Percentiles rank a stretch among this genome's conserved stretches.
Conservation (phyloP, 35 echinoderm and acorn worm species). For the Acanthaster planci region DNA sequence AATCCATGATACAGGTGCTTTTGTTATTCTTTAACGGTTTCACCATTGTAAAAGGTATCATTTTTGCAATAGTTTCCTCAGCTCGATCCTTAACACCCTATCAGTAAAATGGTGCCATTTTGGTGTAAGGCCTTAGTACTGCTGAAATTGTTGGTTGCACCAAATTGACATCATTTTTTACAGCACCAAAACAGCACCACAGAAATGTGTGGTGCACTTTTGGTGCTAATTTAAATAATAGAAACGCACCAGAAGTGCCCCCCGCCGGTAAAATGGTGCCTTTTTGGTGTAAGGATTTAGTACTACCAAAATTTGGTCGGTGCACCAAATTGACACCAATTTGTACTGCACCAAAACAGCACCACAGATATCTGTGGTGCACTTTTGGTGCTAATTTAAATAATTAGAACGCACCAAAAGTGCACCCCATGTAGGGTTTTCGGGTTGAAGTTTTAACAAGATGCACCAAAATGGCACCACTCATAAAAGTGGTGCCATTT, state of each 20-base stretch:
- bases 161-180: neutral
- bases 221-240: neutral
- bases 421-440: neutral
- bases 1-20: no score
- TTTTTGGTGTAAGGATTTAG: neutral
- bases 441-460: neutral
- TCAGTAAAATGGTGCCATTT: neutral
- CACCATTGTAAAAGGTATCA: no score
- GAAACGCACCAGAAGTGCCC: neutral
- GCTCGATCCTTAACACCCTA: no score
- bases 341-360: neutral
- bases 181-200: neutral
- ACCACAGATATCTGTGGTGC: neutral
- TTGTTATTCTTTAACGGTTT: no score
- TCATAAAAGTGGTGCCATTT: neutral
- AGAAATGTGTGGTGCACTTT: neutral
- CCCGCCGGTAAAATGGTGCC: neutral
- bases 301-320: neutral
- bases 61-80: no score
- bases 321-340: neutral
- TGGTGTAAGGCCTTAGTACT: neutral
- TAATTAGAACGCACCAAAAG: neutral
- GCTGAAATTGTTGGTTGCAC: neutral
- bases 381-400: conserved; percentile 3
- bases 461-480: neutral